Evolutionary conservation across 64 coral and sea anemone genomes (phyloP), one percentile per base, ranked within the genome.

Genomic region (Acropora tenuis): DNA sequence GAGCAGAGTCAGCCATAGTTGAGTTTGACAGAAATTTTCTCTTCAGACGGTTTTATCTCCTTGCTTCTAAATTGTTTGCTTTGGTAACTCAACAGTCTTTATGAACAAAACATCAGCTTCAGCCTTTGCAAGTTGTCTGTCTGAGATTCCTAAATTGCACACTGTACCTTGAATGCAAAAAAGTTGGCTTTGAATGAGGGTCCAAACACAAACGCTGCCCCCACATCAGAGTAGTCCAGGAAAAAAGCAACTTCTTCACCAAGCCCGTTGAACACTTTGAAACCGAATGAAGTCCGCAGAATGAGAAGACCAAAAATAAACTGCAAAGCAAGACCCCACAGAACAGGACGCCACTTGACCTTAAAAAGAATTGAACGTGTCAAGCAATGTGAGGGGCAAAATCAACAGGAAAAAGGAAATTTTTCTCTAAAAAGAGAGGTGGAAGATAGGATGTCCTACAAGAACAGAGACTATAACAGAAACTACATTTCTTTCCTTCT

Each of bases 201-300:
- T n/a, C 97, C 97, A 94, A 98, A 98, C 18, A 98, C 97, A 94
- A 98, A 98, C 12, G 41, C 18, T 6, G 93, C 87, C 2, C 97
- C 97, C n/a, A 80, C 50, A 61, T 90, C 90, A 15, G 94, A 84
- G 69, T 95, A 96, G 69, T 89, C 97, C 17, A 98, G 91, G 75
- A 98, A 98, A 13, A 63, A 46, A 7, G 87, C 82, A 17, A 98
- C 55, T 45, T 95, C 86, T 19, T 94, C 86, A 5, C 97, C 97
- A 63, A 95, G 18, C 42, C 92, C 87, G 43, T 96, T 98, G 88
- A 98, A 95, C 7, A 79, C 74, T 53, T 74, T 60, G 19, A 90
- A 90, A 8, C 97, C 97, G 73, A 80, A 42, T 41, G 76, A 60
- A 12, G 97, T 98, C 2, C 97, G 88, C 44, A 95, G 61, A 65